Percentiles rank a stretch among this genome's conserved stretches.
These are phyloP conservation scores for Pungitius pungitius DNA, from an alignment of 2,113 vertebrate genomes.

Conservation along the genomic window DNA sequence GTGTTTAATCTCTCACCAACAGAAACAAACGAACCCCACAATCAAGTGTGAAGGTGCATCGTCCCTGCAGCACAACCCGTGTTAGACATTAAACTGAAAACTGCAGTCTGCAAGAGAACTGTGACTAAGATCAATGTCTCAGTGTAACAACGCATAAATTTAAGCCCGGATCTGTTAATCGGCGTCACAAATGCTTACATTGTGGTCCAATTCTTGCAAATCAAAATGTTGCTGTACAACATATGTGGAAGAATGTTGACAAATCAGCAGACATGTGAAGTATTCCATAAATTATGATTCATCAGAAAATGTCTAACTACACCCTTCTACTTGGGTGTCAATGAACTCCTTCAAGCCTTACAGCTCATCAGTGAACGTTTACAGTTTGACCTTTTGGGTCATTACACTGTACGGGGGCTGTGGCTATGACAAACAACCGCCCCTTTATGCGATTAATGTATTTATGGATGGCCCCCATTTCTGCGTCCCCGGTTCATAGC, in stretches of 20 bases:
- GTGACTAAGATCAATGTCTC: neutral
- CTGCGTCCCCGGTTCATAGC: constrained; percentile 52
- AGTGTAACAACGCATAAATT: neutral
- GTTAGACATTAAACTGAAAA: constrained; percentile 2
- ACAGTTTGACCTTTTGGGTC: constrained; percentile 48
- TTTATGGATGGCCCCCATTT: constrained; percentile 64
- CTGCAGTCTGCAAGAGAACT: neutral
- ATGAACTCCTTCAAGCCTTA: constrained; percentile 13
- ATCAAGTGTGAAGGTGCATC: neutral
- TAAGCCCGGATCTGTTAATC: neutral
- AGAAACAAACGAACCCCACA: neutral
- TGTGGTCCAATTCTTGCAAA: constrained; percentile 21
- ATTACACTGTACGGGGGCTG: constrained; percentile 44
- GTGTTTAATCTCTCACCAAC: neutral
- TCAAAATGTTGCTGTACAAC: neutral
- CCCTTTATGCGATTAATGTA: constrained; percentile 68
- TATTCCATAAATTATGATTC: neutral
- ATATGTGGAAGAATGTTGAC: neutral
- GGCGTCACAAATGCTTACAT: neutral
- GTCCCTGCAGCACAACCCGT: constrained; percentile 1
- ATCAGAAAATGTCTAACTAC: constrained; percentile 20
- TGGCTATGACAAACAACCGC: constrained; percentile 60
- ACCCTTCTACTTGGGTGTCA: neutral
- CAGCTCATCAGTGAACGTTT: constrained; percentile 23
- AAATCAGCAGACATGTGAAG: constrained; percentile 18